These are phyloP conservation scores for Hucho hucho DNA, from an alignment of 2,113 vertebrate species.

Conservation along the genomic window DNA sequence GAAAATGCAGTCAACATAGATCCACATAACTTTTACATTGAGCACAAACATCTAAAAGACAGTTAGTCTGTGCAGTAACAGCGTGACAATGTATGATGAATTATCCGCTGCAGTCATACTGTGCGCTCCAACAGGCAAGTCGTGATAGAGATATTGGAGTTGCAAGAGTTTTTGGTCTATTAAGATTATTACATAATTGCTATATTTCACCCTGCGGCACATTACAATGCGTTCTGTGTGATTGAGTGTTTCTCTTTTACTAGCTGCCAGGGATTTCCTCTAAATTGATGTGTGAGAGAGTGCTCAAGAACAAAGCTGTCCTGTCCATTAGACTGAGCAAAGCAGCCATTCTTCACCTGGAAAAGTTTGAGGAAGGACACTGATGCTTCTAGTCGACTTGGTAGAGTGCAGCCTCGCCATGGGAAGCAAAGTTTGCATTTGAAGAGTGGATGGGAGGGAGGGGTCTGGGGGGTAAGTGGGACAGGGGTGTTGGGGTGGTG, in stretches of 20 bases:
- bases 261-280: conserved; percentile 55
- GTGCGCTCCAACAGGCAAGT: conserved; percentile 9
- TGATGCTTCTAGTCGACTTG: conserved; percentile 69
- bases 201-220: conserved; percentile 40
- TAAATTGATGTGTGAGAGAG: conserved; percentile 56
- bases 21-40: no score
- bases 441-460: conserved; percentile 53
- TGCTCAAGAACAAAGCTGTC: conserved; percentile 35
- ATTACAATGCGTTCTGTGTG: conserved; percentile 49
- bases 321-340: conserved; percentile 65
- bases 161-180: conserved; percentile 44
- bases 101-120: conserved; percentile 10
- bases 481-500: conserved; percentile 51
- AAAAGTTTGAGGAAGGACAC: conserved; percentile 73
- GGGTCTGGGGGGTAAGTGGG: conserved; percentile 8
- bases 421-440: conserved; percentile 68
- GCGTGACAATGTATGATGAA: conserved; percentile 16
- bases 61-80: no score
- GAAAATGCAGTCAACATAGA: no score
- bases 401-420: conserved; percentile 63
- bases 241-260: conserved; percentile 43
- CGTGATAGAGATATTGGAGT: conserved; percentile 32
- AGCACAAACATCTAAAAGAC: background rate
- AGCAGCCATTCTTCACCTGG: conserved; percentile 70
- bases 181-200: conserved; percentile 45